phyloP scores from a whole-genome alignment of 2,113 vertebrate species.

The Oophaga pumilio region DNA sequence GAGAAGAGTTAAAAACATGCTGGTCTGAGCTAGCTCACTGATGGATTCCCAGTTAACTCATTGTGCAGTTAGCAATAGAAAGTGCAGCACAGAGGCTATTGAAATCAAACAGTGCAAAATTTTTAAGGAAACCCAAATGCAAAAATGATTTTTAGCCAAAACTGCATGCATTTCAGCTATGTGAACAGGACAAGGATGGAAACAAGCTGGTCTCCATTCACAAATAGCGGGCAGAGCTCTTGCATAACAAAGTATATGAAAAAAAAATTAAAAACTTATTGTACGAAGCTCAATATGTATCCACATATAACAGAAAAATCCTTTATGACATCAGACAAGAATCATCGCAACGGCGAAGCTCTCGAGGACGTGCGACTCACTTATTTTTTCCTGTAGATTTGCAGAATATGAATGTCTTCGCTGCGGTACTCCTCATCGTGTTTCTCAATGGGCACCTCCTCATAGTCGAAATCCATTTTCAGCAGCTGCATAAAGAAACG shows the following conservation, averaged over 20 bases:
- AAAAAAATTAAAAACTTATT: not conserved
- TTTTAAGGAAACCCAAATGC: too few relatives aligned
- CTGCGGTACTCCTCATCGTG: conserved; percentile 92
- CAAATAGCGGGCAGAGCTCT: not conserved
- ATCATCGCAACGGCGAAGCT: not conserved
- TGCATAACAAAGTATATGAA: not conserved
- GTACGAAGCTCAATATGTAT: not conserved
- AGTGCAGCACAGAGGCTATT: too few relatives aligned
- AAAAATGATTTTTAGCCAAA: too few relatives aligned
- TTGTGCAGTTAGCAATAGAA: too few relatives aligned
- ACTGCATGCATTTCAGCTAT: too few relatives aligned
- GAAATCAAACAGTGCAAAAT: too few relatives aligned
- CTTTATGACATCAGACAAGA: not conserved
- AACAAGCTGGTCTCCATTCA: not conserved
- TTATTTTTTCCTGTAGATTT: conserved; percentile 70
- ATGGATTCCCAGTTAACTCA: too few relatives aligned
- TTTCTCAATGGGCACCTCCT: conserved; percentile 82
- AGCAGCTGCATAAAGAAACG: conserved; percentile 78
- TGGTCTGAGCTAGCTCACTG: too few relatives aligned
- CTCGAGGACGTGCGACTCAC: not conserved
- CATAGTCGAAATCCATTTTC: conserved; percentile 81
- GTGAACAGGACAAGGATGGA: too few relatives aligned
- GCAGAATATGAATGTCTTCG: conserved; percentile 90
- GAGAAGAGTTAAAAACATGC: too few relatives aligned
- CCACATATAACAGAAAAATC: not conserved